Evolutionary conservation across 2,888 invertebrate genomes (phyloP), one percentile per base, ranked within the genome.

Genomic region (Aspidiotus destructor): DNA sequence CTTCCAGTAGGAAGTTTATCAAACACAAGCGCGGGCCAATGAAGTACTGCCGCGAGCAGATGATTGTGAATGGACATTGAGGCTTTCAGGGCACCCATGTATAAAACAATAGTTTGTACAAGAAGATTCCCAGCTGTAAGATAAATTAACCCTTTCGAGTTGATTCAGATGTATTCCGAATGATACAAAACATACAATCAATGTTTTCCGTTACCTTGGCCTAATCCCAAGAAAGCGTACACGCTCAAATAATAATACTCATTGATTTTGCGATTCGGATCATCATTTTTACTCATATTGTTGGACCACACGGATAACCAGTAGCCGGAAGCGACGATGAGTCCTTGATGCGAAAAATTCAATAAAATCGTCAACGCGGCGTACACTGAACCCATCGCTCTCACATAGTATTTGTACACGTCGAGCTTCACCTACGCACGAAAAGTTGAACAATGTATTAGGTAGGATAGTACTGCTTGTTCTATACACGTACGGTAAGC

Each of bases 321-420:
- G 73, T 90, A 81, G 79, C 90, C 92, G 65, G 92, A 89, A 71
- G 89, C 89, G 69, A 92, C 89, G 76, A 89, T 88, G 79, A 92
- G 89, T 71, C 85, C 84, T 82, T 92, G 91, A 77, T 87, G 88
- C 54, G 88, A 77, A 72, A 90, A 81, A 77, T 94, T 89, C 79
- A 94, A 85, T 0, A 88, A 70, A 67, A 93, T 80, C 2, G 94
- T 90, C 11, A 85, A 78, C 15, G 86, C 76, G 0, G 88, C 84
- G 67, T 90, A 80, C 63, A 86, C 80, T 74, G 91, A 78, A 54
- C 96, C 93, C 72, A 94, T 88, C 60, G 91, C 88, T 77, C 84
- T 84, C 73, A 94, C 80, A 77, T 97, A 98, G 77, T 92, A 88
- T 73, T 87, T 84, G 79, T 96, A 96, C 0, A 97, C 94, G 70